Evolutionary conservation across 2,888 invertebrate species (phyloP).

Genomic region (Cheilosia grossa): DNA sequence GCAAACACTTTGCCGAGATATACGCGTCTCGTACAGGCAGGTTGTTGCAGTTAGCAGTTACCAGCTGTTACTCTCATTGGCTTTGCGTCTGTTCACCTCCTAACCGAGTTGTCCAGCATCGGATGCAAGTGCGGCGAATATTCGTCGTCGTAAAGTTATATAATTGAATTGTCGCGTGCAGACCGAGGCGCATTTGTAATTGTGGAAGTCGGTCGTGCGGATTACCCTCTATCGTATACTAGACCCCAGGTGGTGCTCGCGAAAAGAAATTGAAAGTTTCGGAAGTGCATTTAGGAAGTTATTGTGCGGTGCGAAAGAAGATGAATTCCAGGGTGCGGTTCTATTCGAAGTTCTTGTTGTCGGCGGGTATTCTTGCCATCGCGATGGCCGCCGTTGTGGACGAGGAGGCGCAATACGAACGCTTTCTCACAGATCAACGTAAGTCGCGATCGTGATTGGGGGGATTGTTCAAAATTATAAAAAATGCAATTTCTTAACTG

Average conservation of each 20-base stretch:
- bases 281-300: slow-evolving; percentile 42
- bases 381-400: slow-evolving; percentile 4
- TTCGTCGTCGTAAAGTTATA: slow-evolving; percentile 68
- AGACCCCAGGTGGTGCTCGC: slow-evolving; percentile 30
- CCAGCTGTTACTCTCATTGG: slow-evolving; percentile 50
- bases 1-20: slow-evolving; percentile 51
- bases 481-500: no score
- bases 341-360: slow-evolving; percentile 61
- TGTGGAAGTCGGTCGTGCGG: slow-evolving; percentile 73
- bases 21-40: slow-evolving; percentile 32
- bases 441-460: slow-evolving; percentile 40
- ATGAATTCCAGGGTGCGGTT: slow-evolving; percentile 61
- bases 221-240: slow-evolving; percentile 33
- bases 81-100: slow-evolving; percentile 58
- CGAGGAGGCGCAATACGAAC: slow-evolving; percentile 33
- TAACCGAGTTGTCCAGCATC: slow-evolving; percentile 68
- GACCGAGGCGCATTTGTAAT: slow-evolving; percentile 67
- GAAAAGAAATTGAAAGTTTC: slow-evolving; percentile 60
- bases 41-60: slow-evolving; percentile 30
- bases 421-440: slow-evolving; percentile 67
- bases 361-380: slow-evolving; percentile 52
- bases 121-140: slow-evolving; percentile 32
- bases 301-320: slow-evolving; percentile 1
- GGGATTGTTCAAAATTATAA: no score
- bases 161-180: slow-evolving; percentile 74